phyloP scores from a whole-genome alignment of 2,113 vertebrate species.

The Sylvietta virens region DNA sequence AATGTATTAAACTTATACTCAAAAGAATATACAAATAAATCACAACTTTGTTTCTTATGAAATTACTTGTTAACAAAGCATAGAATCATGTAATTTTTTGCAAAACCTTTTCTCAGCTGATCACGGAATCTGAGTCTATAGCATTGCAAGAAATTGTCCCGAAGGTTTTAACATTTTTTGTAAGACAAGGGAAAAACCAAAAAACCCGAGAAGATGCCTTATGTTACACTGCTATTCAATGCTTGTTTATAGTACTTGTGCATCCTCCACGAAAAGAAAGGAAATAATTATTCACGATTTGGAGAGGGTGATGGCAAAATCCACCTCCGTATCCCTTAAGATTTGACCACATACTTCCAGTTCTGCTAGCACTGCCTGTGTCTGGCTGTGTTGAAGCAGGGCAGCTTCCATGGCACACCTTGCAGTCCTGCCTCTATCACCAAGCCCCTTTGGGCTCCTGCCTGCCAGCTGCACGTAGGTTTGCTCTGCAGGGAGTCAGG shows the following conservation, averaged over 20 bases:
- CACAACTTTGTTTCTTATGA: not conserved
- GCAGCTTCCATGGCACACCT: not conserved
- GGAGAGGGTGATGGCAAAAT: not conserved
- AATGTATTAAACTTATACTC: not conserved
- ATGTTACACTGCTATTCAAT: not conserved
- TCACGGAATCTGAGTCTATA: not conserved
- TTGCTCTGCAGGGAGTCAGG: not conserved
- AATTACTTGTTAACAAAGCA: not conserved
- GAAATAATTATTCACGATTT: not conserved
- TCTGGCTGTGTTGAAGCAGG: not conserved
- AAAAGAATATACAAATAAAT: not conserved
- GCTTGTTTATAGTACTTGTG: not conserved
- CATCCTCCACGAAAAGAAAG: not conserved
- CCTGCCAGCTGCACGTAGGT: no score
- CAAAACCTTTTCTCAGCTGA: rapidly evolving
- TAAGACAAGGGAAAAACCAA: not conserved
- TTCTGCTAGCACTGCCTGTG: not conserved
- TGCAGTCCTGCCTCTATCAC: not conserved
- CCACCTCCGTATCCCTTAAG: not conserved
- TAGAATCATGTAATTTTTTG: not conserved
- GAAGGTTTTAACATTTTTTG: not conserved
- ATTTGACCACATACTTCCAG: not conserved
- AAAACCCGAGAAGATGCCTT: not conserved
- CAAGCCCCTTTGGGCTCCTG: not conserved
- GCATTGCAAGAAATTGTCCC: not conserved